Evolutionary conservation across 2,113 vertebrate species (phyloP), one percentile per base, ranked within the genome.

Genomic region (Rhabdomys dilectus): DNA sequence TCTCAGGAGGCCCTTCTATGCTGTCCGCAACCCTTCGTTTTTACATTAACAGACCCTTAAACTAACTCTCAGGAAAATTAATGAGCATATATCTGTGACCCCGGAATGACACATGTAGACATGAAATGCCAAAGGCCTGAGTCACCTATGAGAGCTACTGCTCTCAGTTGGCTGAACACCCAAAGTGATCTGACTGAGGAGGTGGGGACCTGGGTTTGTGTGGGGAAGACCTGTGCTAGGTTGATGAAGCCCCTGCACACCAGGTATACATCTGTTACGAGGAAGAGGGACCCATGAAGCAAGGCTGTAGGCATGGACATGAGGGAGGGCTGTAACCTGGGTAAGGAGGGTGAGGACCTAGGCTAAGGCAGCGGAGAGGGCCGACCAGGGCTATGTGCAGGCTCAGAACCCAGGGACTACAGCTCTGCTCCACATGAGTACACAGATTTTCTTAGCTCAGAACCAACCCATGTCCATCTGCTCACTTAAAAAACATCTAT

Each of bases 321-420:
- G 51, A 56, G 24, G 51, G 86, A 73, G 24, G 48, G 48, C 24
- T 39, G 2, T 7, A 16, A 11, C 64, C 64, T n/a, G 42, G 45
- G 19, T 17, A 36, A n/a, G 11, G 48, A 53, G 15, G 22, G 15
- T 2, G 1, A 31, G 68, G n/a, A 73, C n/a, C 68, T 24, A 75
- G 51, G 17, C 68, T 75, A 11, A 31, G 70, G 51, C 66, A 53
- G 7, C 22, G 2, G 21, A 39, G 45, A 53, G 48, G 48, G 34
- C 2, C 7, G 0, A 26, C 13, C 16, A 51, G 68, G 22, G 22
- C 66, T 53, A 36, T 34, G 10, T 56, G 21, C 11, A 0, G 1
- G 26, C 7, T 31, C 39, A 13, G 16, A 36, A 12, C 34, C 26
- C 8, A 24, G 26, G 51, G 60, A 58, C 22, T 7, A 36, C 53